Evolutionary conservation across 2,113 vertebrate genomes (phyloP).

Genomic region (Rhabdomys dilectus): DNA sequence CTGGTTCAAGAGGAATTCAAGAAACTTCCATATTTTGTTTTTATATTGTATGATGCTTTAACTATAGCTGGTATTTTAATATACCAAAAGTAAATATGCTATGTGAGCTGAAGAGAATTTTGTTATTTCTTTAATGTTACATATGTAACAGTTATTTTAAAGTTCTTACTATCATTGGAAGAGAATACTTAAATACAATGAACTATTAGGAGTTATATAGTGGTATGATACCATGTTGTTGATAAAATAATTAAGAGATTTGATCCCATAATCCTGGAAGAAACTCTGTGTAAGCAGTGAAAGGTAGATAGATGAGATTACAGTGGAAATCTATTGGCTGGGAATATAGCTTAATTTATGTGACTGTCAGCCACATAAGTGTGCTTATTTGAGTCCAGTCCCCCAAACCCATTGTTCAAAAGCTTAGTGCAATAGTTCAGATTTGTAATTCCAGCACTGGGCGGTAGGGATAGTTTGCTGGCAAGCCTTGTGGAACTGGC

Average conservation of each 20-base stretch:
- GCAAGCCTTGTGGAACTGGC: too few relatives aligned
- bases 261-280: too few relatives aligned
- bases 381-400: background rate
- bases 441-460: background rate
- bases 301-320: rapidly evolving
- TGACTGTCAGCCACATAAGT: background rate
- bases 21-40: background rate
- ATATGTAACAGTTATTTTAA: background rate
- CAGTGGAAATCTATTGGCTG: background rate
- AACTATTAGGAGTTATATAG: background rate
- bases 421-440: background rate
- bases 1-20: background rate
- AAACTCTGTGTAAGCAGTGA: too few relatives aligned
- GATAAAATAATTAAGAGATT: too few relatives aligned
- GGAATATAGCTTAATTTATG: background rate
- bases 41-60: background rate
- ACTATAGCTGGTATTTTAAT: background rate
- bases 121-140: background rate
- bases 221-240: too few relatives aligned
- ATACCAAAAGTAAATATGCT: background rate
- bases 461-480: background rate
- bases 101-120: background rate
- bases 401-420: too few relatives aligned
- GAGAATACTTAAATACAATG: background rate
- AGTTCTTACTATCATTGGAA: background rate